Evolutionary conservation across 2,797 vertebrate genomes (phyloP).

Genomic region (Mastacembelus armatus): DNA sequence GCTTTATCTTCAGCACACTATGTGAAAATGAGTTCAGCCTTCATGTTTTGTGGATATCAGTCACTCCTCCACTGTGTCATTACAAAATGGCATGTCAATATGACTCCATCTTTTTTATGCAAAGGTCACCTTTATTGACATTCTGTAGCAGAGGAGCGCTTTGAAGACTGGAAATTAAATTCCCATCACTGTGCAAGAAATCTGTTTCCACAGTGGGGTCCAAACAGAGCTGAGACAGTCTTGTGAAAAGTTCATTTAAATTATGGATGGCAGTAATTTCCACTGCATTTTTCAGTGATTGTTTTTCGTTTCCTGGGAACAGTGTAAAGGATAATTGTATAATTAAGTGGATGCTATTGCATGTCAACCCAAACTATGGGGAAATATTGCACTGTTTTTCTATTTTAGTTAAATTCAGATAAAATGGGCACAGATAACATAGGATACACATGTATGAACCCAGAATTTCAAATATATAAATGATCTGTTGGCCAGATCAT

Average conservation of each 20-base stretch:
- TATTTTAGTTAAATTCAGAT: slow-evolving; percentile 1
- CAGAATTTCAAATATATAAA: background rate
- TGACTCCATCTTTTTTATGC: slow-evolving; percentile 43
- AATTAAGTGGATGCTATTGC: slow-evolving; percentile 54
- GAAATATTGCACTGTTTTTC: slow-evolving; percentile 26
- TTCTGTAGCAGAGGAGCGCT: slow-evolving; percentile 45
- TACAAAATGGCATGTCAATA: slow-evolving; percentile 38
- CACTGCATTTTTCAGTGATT: slow-evolving; percentile 59
- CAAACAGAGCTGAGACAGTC: slow-evolving; percentile 29
- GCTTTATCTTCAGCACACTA: slow-evolving; percentile 9
- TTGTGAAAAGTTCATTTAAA: slow-evolving; percentile 64
- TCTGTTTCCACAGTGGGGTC: slow-evolving; percentile 45
- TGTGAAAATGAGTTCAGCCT: background rate
- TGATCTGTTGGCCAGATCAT: too few relatives aligned
- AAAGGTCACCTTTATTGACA: slow-evolving; percentile 69
- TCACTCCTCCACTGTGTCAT: slow-evolving; percentile 22
- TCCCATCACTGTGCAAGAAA: slow-evolving; percentile 56
- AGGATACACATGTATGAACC: background rate
- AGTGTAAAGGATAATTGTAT: slow-evolving; percentile 74
- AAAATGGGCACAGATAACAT: background rate
- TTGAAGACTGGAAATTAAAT: slow-evolving; percentile 62
- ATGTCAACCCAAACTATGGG: slow-evolving; percentile 32
- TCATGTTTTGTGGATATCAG: slow-evolving; percentile 16
- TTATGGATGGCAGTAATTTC: slow-evolving; percentile 62
- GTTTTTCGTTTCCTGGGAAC: slow-evolving; percentile 54